Base-by-base conservation (phyloP, 2,797 vertebrate genomes). In the Coregonus suidteri region DNA sequence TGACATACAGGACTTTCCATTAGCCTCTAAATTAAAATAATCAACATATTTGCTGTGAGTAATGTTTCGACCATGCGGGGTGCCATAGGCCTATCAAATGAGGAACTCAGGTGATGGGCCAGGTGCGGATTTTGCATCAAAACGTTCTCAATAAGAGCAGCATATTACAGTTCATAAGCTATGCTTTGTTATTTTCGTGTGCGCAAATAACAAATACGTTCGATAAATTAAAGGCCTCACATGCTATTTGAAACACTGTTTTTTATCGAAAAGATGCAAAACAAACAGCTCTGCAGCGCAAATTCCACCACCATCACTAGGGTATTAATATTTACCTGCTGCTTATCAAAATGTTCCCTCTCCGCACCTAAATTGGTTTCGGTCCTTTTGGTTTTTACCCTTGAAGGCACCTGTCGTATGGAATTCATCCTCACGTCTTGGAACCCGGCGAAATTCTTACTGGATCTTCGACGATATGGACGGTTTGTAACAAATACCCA, bases 281-380 rank as follows among this genome's bases (percentile, higher is more conserved):
- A 67, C 65, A 68, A 18, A n/a, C 31, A 68, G 13, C 15, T 16
- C 34, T 5, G 66, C 15, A 18, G 4, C 9, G 34, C 15, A 34
- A 67, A 68, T 16, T 30, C 7, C n/a, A 20, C 31, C 65, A 34
- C 30, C 71, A 54, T 16, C 30, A 56, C 71, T 16, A n/a, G 52
- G 15, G 3, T 47, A 47, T 68, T 34, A 6, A 13, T n/a, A 52
- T 91, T 94, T 93, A 96, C 97, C 97, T 99, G 97, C 89, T 93
- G 96, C 83, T 95, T 97, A 88, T 98, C 97, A 90, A 99, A 98
- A 87, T 98, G 96, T 83, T 98, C 97, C 86, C 95, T 93, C 91
- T 98, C 97, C 25, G 96, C 97, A 82, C 97, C 97, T 79, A 98
- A 90, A 83, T 89, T 95, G 86, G 95, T 95, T 75, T 96, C 97